phyloP scores from a whole-genome alignment of 2,888 invertebrate genomes.

The Colostygia pectinataria region DNA sequence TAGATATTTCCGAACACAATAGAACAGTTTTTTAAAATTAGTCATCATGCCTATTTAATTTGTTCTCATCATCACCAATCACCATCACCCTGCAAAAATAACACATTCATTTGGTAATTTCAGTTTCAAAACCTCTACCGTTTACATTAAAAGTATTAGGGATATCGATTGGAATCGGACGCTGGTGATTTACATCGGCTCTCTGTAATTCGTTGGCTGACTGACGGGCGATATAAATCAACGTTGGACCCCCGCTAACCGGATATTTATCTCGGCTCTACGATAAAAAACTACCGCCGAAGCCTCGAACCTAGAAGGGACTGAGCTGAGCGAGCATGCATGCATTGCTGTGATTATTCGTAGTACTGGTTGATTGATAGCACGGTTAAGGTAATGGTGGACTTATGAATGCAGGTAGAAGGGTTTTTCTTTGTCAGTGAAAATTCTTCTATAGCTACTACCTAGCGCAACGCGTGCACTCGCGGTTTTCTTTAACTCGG shows the following conservation, averaged over 20 bases:
- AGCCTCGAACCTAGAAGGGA: slow-evolving; percentile 41
- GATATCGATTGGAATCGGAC: slow-evolving; percentile 61
- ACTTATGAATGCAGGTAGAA: slow-evolving; percentile 2
- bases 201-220: slow-evolving; percentile 78
- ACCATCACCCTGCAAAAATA: too few relatives aligned
- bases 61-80: too few relatives aligned
- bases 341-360: slow-evolving; percentile 45
- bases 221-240: slow-evolving; percentile 78
- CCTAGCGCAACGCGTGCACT: too few relatives aligned
- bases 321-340: slow-evolving; percentile 37
- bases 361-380: slow-evolving; percentile 29
- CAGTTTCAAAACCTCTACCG: not conserved
- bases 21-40: too few relatives aligned
- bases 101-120: too few relatives aligned
- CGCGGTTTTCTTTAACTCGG: too few relatives aligned
- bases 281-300: slow-evolving; percentile 66
- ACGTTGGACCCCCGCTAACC: slow-evolving; percentile 79
- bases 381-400: slow-evolving; percentile 14
- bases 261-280: slow-evolving; percentile 74
- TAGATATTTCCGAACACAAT: too few relatives aligned
- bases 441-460: too few relatives aligned
- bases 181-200: slow-evolving; percentile 77
- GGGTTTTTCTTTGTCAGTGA: not conserved
- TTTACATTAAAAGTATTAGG: slow-evolving; percentile 47
- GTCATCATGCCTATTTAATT: too few relatives aligned